These are phyloP conservation scores for Actinemys pallida DNA, from an alignment of 2,113 vertebrate genomes.

Conservation along the genomic window DNA sequence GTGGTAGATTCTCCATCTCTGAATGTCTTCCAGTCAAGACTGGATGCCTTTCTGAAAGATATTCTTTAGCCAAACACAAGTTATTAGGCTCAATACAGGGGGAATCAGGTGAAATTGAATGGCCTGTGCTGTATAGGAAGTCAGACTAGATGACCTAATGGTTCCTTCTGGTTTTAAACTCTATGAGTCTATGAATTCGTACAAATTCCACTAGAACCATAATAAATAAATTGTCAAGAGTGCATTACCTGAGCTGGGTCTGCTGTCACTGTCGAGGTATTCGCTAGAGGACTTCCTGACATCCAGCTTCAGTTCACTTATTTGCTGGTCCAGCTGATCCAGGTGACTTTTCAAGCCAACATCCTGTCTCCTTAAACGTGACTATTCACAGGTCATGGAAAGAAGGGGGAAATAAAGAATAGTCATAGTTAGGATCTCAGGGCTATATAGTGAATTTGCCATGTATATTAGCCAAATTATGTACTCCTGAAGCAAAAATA, in stretches of 20 bases:
- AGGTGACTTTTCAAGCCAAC: conserved; percentile 90
- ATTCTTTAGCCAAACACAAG: neutral
- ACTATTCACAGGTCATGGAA: conserved; percentile 75
- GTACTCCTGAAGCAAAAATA: neutral
- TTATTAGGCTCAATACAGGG: neutral
- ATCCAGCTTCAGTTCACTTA: conserved; percentile 91
- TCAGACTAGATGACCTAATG: neutral
- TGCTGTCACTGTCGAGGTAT: conserved; percentile 91
- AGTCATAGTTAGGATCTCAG: neutral
- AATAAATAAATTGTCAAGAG: neutral
- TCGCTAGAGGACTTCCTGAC: conserved; percentile 85
- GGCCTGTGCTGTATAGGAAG: neutral
- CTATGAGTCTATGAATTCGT: neutral
- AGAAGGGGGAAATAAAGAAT: neutral
- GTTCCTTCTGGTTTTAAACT: neutral
- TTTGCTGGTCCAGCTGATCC: conserved; percentile 92
- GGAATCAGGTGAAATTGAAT: neutral
- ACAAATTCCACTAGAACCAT: neutral
- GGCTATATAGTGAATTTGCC: neutral
- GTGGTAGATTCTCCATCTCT: neutral
- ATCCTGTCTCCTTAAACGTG: conserved; percentile 88
- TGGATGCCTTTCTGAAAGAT: neutral
- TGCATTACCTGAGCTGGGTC: conserved; percentile 92
- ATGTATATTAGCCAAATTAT: neutral
- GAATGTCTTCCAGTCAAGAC: neutral